Conservation (phyloP, 2,113 vertebrate species). For the Bubo scandiacus region DNA sequence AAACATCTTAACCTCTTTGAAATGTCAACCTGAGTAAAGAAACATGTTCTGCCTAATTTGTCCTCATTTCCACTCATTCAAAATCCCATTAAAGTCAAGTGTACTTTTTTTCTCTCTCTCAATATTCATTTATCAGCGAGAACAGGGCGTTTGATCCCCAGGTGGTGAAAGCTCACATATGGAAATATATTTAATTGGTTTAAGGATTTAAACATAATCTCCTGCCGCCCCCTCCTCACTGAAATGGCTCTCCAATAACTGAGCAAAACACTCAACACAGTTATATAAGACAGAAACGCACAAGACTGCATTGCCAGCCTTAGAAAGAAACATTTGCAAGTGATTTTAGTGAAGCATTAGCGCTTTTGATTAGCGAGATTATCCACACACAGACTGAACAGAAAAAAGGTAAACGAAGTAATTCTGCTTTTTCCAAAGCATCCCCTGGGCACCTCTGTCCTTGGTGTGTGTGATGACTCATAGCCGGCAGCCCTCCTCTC, state of each 20-base stretch:
- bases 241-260: not conserved
- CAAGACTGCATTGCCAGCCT: not conserved
- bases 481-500: not conserved
- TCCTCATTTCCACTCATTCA: no score
- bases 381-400: not conserved
- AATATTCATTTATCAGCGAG: no score
- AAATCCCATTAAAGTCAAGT: no score
- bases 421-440: not conserved
- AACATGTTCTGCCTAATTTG: no score
- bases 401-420: not conserved
- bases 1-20: no score
- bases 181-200: slow-evolving; percentile 21
- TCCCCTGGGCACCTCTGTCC: not conserved
- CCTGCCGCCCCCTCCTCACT: not conserved
- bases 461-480: fast-evolving
- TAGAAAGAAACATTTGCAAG: not conserved
- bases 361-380: not conserved
- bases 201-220: slow-evolving; percentile 27
- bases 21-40: no score
- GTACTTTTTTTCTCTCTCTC: no score
- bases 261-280: not conserved
- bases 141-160: no score
- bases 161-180: no score
- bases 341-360: not conserved
- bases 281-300: not conserved